Conservation (phyloP, 1,140 invertebrate genomes). For the Leptestheria dahalacensis region DNA sequence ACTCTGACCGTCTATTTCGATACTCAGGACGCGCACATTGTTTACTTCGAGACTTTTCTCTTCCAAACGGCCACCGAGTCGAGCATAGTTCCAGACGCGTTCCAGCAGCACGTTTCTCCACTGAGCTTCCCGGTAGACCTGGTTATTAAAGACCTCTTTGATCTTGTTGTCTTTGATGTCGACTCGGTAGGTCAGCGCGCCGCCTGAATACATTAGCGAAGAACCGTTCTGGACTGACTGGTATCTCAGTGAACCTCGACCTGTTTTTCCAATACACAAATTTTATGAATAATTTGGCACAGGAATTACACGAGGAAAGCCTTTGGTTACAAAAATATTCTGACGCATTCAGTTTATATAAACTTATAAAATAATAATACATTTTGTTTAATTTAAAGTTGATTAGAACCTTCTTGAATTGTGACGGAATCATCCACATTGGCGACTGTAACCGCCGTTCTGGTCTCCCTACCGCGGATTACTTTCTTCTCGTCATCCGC, state of each 20-base stretch:
- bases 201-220: neutral
- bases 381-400: no score
- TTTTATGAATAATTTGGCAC: no score
- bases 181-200: neutral
- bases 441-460: no score
- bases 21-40: conserved; percentile 36
- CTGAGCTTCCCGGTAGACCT: neutral
- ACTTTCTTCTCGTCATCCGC: neutral
- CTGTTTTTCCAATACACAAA: no score
- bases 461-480: neutral
- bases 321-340: no score
- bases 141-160: neutral
- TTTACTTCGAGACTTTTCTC: neutral
- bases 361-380: no score
- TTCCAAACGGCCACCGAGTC: neutral
- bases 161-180: neutral
- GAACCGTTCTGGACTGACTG: neutral
- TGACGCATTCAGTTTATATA: no score
- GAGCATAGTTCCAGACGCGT: neutral
- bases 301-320: no score
- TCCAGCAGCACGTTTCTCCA: neutral
- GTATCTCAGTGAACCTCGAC: neutral
- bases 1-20: conserved; percentile 78
- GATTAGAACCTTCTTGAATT: no score
- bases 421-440: no score